A percentile compares a stretch with the other conserved stretches of the same genome.
Evolutionary conservation across 2,113 vertebrate genomes (phyloP).

Genomic region (Trachemys scripta): DNA sequence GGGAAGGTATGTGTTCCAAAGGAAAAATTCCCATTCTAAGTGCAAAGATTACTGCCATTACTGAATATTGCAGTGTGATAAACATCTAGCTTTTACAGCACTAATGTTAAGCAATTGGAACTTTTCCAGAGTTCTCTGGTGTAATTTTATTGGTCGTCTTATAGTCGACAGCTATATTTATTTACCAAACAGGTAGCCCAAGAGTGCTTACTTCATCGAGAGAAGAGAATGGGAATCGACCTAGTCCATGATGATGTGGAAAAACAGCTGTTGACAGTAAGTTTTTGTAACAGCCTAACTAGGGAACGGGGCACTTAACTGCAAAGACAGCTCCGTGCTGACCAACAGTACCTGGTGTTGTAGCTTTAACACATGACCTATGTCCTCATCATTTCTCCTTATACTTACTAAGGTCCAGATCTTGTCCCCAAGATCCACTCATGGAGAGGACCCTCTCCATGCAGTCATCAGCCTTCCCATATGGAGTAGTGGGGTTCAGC

Average conservation of each 20-base stretch:
- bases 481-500: neutral
- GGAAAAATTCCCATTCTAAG: neutral
- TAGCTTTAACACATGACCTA: neutral
- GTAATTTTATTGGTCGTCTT: neutral
- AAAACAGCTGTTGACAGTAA: constrained; percentile 88
- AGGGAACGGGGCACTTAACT: neutral
- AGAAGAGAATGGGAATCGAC: constrained; percentile 95
- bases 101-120: neutral
- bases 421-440: neutral
- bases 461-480: neutral
- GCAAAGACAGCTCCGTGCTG: neutral
- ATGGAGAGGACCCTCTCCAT: neutral
- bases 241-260: constrained; percentile 92
- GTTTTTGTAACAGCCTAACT: neutral
- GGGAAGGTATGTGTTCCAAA: neutral
- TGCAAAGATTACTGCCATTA: neutral
- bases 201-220: constrained; percentile 93
- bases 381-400: neutral
- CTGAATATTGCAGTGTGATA: neutral
- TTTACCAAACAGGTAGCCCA: constrained; percentile 85
- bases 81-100: neutral
- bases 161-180: neutral
- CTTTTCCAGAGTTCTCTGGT: neutral
- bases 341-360: neutral
- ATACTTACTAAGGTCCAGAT: neutral